Evolutionary conservation across 2,797 vertebrate species (phyloP).

Genomic region (Anolis apletophallus): DNA sequence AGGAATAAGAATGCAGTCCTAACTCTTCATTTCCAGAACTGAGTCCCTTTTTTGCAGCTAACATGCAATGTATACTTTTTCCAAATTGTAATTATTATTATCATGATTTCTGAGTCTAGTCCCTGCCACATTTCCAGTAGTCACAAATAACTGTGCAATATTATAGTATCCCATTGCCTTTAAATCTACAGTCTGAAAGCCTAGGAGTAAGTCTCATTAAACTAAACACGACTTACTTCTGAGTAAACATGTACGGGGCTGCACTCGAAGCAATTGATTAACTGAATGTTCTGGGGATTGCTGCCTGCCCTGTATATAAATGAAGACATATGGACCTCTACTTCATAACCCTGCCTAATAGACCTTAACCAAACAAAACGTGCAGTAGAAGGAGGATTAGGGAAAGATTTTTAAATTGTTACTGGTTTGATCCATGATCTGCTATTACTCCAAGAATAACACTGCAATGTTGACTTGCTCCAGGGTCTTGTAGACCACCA

Average conservation of each 20-base stretch:
- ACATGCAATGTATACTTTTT: background rate
- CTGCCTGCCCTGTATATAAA: conserved; percentile 6
- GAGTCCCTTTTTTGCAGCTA: too few species aligned
- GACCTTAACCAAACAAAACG: conserved; percentile 30
- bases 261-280: background rate
- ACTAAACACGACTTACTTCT: too few species aligned
- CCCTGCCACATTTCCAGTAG: too few species aligned
- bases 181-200: background rate
- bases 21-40: too few species aligned
- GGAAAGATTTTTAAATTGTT: conserved; percentile 22
- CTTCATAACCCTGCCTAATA: conserved; percentile 19
- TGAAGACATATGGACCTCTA: conserved; percentile 22
- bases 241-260: background rate
- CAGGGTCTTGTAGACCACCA: conserved; percentile 46
- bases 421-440: conserved; percentile 31
- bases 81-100: background rate
- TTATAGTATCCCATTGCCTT: background rate
- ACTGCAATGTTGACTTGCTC: conserved; percentile 26
- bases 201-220: background rate
- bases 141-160: background rate
- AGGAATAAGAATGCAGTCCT: background rate
- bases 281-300: conserved; percentile 3
- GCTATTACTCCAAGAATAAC: conserved; percentile 26
- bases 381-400: conserved; percentile 20
- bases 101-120: too few species aligned